Base-by-base conservation (phyloP, 2,113 vertebrate genomes). In the Galbula dea region DNA sequence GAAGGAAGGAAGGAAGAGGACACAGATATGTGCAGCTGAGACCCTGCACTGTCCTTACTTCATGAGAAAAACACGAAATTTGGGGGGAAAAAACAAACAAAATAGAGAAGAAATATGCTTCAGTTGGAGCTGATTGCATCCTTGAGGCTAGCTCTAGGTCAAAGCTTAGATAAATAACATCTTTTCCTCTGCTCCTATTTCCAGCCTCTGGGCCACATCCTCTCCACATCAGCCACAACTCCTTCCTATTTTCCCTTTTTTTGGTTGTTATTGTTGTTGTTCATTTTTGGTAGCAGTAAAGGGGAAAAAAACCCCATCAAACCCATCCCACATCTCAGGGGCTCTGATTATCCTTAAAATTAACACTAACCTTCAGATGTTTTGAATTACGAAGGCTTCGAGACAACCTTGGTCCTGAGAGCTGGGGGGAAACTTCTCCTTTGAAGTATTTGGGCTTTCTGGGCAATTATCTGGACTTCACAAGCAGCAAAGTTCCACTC, bases 61-160 rank as follows among this genome's bases (percentile, higher is more conserved):
- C 82, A 94, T 74, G 96, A 94, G 95, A 83, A 96, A 92, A 96
- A 88, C 91, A 86, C 97, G 41, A n/a, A n/a, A n/a, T n/a, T n/a
- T n/a, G n/a, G n/a, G n/a, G n/a, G n/a, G n/a, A n/a, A 43, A 68
- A 43, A 30, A 27, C 5, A 43, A 59, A 27, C 21, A 58, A 7
- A 84, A 49, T 43, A 11, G 41, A 43, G 41, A 11, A 43, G 41
- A 77, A 75, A 72, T n/a, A 75, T 32, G 85, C 91, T 91, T 20
- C 69, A 51, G 61, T 71, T 84, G 15, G 41, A 80, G 90, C 62
- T 94, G 88, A 94, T 90, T 72, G 85, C 96, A 94, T 94, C 95
- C 95, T 94, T 71, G 94, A 95, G 93, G 69, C 92, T 80, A 91
- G 90, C 94, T 88, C 71, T 89, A 87, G 92, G 75, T 90, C 92